Conservation (phyloP, 1,140 invertebrate species). For the Orussus abietinus region DNA sequence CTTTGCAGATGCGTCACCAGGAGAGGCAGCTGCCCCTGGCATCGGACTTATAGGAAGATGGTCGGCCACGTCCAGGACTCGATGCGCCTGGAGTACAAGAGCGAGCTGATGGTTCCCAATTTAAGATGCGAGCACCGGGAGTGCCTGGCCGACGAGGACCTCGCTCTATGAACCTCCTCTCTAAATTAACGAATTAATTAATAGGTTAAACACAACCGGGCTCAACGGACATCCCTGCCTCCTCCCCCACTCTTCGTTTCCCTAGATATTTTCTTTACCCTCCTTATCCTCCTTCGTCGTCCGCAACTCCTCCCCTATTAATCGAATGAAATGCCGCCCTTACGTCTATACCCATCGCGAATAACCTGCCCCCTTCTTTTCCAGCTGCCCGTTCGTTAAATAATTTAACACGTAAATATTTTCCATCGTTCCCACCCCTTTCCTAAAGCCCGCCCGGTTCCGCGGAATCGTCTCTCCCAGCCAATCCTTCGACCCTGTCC, state of each 20-base stretch:
- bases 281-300: conserved; percentile 4
- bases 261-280: neutral
- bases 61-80: conserved; percentile 47
- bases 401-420: too few species aligned
- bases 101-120: conserved; percentile 44
- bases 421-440: too few species aligned
- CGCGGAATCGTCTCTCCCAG: too few species aligned
- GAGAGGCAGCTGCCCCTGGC: conserved; percentile 48
- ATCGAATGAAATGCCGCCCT: too few species aligned
- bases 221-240: neutral
- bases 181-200: conserved; percentile 25
- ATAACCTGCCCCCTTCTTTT: too few species aligned
- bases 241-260: too few species aligned
- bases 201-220: neutral
- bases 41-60: conserved; percentile 48
- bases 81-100: conserved; percentile 50
- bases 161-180: conserved; percentile 1
- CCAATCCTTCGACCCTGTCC: too few species aligned
- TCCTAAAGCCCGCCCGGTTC: too few species aligned
- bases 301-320: conserved; percentile 3
- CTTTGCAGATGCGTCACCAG: conserved; percentile 43
- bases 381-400: too few species aligned
- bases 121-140: conserved; percentile 41
- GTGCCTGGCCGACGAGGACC: conserved; percentile 37
- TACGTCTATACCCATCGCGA: too few species aligned